These are phyloP conservation scores for Phycodurus eques DNA, from an alignment of 2,113 vertebrate genomes.

Conservation along the genomic window DNA sequence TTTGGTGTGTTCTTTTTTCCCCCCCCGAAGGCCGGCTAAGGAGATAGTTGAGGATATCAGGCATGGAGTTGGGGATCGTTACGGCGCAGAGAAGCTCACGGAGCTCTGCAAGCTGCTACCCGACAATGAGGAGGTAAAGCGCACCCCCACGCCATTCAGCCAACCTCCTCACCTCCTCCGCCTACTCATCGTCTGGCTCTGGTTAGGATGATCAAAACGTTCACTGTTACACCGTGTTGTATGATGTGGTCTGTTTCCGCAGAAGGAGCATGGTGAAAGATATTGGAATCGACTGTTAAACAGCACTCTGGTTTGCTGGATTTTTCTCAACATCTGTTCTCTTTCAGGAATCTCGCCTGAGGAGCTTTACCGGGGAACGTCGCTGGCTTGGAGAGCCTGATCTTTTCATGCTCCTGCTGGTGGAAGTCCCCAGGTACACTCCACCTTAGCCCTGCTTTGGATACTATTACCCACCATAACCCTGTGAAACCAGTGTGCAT, in stretches of 20 bases:
- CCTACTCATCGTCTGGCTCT: constrained; percentile 51
- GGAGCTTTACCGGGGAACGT: constrained; percentile 67
- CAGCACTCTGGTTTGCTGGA: constrained; percentile 14
- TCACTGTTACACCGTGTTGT: constrained; percentile 48
- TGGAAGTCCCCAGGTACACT: constrained; percentile 74
- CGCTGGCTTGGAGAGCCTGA: constrained; percentile 72
- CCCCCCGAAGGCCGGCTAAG: constrained; percentile 58
- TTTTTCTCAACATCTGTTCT: constrained; percentile 34
- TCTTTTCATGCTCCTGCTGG: constrained; percentile 74
- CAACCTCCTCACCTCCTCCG: background rate
- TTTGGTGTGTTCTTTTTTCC: constrained; percentile 3
- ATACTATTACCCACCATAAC: constrained; percentile 3
- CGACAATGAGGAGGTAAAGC: constrained; percentile 74
- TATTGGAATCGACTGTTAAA: constrained; percentile 39
- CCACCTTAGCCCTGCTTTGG: background rate
- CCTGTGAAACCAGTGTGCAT: no score
- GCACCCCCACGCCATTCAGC: constrained; percentile 13
- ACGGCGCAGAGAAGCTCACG: constrained; percentile 73
- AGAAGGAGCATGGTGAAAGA: constrained; percentile 18
- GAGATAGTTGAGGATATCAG: constrained; percentile 76
- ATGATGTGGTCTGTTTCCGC: constrained; percentile 46
- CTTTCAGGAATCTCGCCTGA: constrained; percentile 71
- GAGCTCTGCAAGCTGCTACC: constrained; percentile 78
- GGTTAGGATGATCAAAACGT: constrained; percentile 60
- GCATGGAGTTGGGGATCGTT: constrained; percentile 66